Evolutionary conservation across 2,888 invertebrate genomes (phyloP), one percentile per base, ranked within the genome.

Genomic region (Nomada ferruginata): DNA sequence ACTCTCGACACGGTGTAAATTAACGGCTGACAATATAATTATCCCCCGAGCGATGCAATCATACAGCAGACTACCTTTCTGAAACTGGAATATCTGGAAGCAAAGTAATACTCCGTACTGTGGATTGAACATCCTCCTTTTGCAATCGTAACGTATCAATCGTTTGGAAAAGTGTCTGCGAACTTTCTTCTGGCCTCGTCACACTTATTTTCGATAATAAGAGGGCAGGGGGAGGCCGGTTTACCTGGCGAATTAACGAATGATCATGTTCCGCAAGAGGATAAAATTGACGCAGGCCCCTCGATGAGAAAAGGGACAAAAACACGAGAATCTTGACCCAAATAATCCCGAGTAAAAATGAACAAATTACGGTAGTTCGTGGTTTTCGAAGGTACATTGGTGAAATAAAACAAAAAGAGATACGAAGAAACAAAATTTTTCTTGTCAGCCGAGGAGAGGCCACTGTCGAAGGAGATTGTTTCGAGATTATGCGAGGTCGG

Each of bases 401-500:
- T 36, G 7, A 36, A 36, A 36, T 36, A 7, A 36, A 36, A 7
- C 5, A 36, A 3, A 44, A 79, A 82, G 68, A 68, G 36, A 7
- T 36, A 5, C 36, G 0, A 7, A 36, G 36, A 36, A 7, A 36
- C 7, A 36, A 36, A 36, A 36, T 36, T 36, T 36, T 81, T 53
- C 20, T 53, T 11, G 18, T n/a, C 0, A 23, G 1, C 23, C 53
- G 52, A 23, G 7, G 15, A 26, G 68, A 65, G 72, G 36, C 29
- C 53, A 57, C 52, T 63, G 50, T 65, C 61, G 52, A 52, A 36
- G 42, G 59, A 73, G 76, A 79, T 59, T 29, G 79, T 76, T 83
- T 79, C 55, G 68, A 73, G 82, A 84, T 85, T 76, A 64, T 69
- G 80, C 79, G 76, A 83, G 66, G 57, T 29, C 71, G 29, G 61